Evolutionary conservation across 2,113 vertebrate genomes (phyloP).

Genomic region (Stegastes partitus): DNA sequence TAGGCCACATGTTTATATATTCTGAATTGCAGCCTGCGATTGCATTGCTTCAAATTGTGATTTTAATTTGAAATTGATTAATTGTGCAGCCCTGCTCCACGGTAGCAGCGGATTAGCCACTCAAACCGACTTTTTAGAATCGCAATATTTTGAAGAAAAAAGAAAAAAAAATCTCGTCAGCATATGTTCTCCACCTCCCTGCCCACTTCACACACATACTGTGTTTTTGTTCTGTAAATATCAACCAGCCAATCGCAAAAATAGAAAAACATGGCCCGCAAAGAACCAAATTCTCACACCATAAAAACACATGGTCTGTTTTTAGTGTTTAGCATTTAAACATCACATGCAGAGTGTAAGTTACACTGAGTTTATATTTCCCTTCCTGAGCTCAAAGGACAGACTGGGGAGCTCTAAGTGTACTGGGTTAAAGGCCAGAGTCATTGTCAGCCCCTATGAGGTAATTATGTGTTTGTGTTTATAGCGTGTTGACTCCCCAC

Average conservation of each 20-base stretch:
- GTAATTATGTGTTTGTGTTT: constrained; percentile 89
- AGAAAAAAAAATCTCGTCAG: too few relatives aligned
- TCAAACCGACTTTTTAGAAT: neutral
- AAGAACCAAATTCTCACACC: neutral
- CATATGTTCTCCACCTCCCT: too few relatives aligned
- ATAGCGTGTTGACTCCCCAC: constrained; percentile 82
- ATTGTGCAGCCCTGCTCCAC: too few relatives aligned
- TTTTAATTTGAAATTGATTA: too few relatives aligned
- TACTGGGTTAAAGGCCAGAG: constrained; percentile 79
- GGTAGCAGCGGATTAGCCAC: neutral
- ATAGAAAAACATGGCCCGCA: neutral
- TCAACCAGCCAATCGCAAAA: constrained; percentile 11
- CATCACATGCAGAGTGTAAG: constrained; percentile 20
- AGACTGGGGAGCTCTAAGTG: constrained; percentile 64
- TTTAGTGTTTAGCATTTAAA: constrained; percentile 29
- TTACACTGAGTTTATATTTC: constrained; percentile 42
- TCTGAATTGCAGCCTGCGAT: too few relatives aligned
- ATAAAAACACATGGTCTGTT: constrained; percentile 23
- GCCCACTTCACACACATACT: neutral
- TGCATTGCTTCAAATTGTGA: too few relatives aligned
- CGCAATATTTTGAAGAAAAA: too few relatives aligned
- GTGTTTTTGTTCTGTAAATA: constrained; percentile 12
- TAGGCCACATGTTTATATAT: too few relatives aligned
- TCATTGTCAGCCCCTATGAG: constrained; percentile 81
- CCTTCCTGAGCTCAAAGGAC: constrained; percentile 56